Evolutionary conservation across 2,888 invertebrate genomes (phyloP).

Genomic region (Minunthozetes semirufus): DNA sequence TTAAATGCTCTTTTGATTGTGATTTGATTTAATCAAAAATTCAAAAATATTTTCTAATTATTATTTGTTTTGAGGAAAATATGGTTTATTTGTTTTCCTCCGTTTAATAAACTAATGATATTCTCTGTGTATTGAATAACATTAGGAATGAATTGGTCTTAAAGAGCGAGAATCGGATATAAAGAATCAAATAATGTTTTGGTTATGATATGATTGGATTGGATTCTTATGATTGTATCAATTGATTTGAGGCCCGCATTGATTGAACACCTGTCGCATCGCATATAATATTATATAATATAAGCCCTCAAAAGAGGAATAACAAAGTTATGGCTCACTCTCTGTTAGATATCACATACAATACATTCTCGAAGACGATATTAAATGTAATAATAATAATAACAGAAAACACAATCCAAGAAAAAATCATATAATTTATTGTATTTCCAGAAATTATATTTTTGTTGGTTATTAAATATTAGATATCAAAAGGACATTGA

Average conservation of each 20-base stretch:
- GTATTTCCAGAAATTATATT: background rate
- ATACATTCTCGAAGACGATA: slow-evolving; percentile 10
- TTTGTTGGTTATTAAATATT: background rate
- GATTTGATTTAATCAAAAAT: too few relatives aligned
- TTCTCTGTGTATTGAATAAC: too few relatives aligned
- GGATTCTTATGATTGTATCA: background rate
- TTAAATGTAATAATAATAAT: slow-evolving; percentile 11
- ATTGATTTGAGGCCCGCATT: background rate
- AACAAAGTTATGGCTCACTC: slow-evolving; percentile 9
- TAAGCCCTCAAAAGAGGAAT: background rate
- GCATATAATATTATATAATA: background rate
- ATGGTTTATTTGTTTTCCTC: too few relatives aligned
- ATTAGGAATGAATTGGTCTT: background rate
- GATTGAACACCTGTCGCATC: slow-evolving; percentile 26
- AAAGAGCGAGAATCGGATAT: background rate
- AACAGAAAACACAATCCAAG: background rate
- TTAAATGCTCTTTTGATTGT: too few relatives aligned
- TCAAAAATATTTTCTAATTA: too few relatives aligned
- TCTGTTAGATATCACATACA: background rate
- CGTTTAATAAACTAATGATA: too few relatives aligned
- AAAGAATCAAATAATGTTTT: background rate
- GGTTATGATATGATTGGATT: slow-evolving; percentile 12
- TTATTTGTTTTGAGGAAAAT: too few relatives aligned
- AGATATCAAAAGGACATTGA: background rate
- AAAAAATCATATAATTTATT: background rate